phyloP scores from a whole-genome alignment of 2,797 vertebrate species.

The Toxotes lorentzi region DNA sequence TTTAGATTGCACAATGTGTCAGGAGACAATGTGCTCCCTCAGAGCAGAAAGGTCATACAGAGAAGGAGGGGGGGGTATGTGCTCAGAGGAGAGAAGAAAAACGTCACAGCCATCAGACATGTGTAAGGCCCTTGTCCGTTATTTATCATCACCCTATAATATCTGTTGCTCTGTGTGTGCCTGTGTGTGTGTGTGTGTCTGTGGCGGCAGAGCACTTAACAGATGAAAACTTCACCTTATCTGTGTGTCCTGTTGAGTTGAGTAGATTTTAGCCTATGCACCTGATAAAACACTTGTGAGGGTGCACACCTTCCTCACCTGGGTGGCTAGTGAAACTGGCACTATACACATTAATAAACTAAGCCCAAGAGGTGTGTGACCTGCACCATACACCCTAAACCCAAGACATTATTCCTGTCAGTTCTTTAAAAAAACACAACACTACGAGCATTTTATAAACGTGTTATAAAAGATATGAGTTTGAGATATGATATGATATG shows the following conservation, averaged over 20 bases:
- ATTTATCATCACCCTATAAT: slow-evolving; percentile 91
- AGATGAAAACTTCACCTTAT: slow-evolving; percentile 64
- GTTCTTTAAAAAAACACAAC: not conserved
- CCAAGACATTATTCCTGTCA: not conserved
- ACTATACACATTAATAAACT: not conserved
- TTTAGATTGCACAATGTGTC: slow-evolving; percentile 49
- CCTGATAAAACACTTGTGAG: slow-evolving; percentile 73
- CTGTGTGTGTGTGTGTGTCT: not conserved
- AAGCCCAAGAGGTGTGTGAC: slow-evolving; percentile 39
- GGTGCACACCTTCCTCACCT: slow-evolving; percentile 28
- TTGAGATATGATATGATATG: too few species aligned
- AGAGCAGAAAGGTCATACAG: slow-evolving; percentile 77
- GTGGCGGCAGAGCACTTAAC: slow-evolving; percentile 56
- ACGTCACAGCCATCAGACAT: slow-evolving; percentile 73
- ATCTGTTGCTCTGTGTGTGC: slow-evolving; percentile 63
- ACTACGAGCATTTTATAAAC: too few species aligned
- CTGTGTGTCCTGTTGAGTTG: slow-evolving; percentile 39
- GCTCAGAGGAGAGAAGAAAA: slow-evolving; percentile 68
- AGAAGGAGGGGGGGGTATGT: slow-evolving; percentile 44
- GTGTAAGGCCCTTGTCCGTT: slow-evolving; percentile 81
- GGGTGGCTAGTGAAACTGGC: slow-evolving; percentile 41
- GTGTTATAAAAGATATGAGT: too few species aligned
- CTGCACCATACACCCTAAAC: not conserved
- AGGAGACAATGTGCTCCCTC: slow-evolving; percentile 61
- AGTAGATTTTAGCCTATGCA: slow-evolving; percentile 58